phyloP scores from a whole-genome alignment of 2,113 vertebrate species.

The Dromaius novaehollandiae region DNA sequence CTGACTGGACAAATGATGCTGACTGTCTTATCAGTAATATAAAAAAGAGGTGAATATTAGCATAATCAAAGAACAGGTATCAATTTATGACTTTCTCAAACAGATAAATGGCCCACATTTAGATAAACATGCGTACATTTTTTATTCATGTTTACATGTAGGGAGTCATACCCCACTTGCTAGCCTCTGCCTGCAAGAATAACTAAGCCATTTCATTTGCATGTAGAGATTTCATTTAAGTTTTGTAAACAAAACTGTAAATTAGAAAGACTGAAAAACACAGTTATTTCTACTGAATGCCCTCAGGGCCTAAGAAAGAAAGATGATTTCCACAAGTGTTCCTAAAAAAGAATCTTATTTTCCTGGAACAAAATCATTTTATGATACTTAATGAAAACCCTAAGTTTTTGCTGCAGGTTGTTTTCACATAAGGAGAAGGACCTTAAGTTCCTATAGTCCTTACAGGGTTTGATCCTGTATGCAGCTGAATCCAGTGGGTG shows the following conservation, averaged over 20 bases:
- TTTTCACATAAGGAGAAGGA: neutral
- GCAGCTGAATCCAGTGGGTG: neutral
- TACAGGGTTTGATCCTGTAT: neutral
- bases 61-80: neutral
- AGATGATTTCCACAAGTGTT: slow-evolving; percentile 18
- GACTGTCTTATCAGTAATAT: neutral
- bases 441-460: neutral
- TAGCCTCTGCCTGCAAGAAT: slow-evolving; percentile 19
- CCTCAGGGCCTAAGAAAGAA: neutral
- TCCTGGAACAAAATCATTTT: neutral
- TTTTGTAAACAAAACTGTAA: slow-evolving; percentile 48
- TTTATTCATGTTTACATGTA: slow-evolving; percentile 27
- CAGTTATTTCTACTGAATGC: neutral
- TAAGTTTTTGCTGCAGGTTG: neutral
- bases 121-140: neutral
- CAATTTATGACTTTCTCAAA: neutral
- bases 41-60: neutral
- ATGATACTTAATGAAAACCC: neutral
- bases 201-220: slow-evolving; percentile 27
- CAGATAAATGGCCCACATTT: neutral
- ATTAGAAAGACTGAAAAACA: slow-evolving; percentile 13
- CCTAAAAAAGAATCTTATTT: slow-evolving; percentile 10
- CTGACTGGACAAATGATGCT: neutral
- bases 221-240: slow-evolving; percentile 47
- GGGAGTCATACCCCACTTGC: neutral